phyloP scores from a whole-genome alignment of 2,888 invertebrate genomes.

The Cantharis rufa region DNA sequence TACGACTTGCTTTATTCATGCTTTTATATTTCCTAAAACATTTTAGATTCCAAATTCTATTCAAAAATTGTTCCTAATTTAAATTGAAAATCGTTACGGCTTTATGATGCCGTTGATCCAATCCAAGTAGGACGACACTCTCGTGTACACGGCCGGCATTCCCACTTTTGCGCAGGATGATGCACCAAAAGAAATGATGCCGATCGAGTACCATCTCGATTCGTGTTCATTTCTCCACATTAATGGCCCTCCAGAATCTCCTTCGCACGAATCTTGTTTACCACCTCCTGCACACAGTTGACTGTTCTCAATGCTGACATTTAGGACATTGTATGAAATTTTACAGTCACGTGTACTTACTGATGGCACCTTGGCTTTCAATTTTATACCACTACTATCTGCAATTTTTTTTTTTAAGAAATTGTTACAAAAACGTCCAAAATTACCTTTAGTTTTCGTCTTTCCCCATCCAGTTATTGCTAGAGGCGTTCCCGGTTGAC shows the following conservation, averaged over 20 bases:
- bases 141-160: conserved; percentile 72
- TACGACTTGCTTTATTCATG: conserved; percentile 42
- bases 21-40: conserved; percentile 47
- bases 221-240: conserved; percentile 59
- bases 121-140: conserved; percentile 62
- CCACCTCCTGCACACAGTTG: conserved; percentile 75
- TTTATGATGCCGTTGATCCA: conserved; percentile 60
- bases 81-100: not conserved
- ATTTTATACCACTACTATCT: conserved; percentile 41
- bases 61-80: conserved; percentile 44
- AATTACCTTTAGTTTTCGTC: conserved; percentile 35
- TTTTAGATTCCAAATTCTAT: conserved; percentile 36
- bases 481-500: not conserved
- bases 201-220: conserved; percentile 63
- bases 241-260: conserved; percentile 79
- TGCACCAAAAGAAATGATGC: conserved; percentile 70
- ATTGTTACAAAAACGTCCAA: not conserved
- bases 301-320: conserved; percentile 57
- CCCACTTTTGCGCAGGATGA: conserved; percentile 67
- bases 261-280: conserved; percentile 71
- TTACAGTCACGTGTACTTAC: conserved; percentile 1
- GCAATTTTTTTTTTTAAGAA: not conserved
- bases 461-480: conserved; percentile 26
- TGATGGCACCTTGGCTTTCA: conserved; percentile 9
- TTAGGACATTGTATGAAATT: conserved; percentile 56